Percentiles rank a stretch among this genome's conserved stretches.
phyloP scores from a whole-genome alignment of 2,797 vertebrate species.

The Sciurus vulgaris region DNA sequence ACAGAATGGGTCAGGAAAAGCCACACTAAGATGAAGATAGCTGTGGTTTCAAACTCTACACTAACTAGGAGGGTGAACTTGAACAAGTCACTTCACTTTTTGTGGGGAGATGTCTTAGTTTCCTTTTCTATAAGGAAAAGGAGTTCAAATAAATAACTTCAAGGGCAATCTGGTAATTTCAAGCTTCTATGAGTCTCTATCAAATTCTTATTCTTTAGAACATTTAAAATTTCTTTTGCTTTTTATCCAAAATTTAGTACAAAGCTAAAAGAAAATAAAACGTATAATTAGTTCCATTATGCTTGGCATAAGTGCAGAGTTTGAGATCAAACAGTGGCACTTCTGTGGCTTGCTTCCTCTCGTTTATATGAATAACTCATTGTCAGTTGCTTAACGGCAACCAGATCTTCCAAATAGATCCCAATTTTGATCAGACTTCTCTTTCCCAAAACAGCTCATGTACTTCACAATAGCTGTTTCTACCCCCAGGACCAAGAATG shows the following conservation, averaged over 20 bases:
- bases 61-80: neutral
- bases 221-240: conserved; percentile 33
- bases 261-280: conserved; percentile 61
- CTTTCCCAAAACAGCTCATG: neutral
- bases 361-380: conserved; percentile 22
- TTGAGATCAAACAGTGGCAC: neutral
- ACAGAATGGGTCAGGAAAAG: neutral
- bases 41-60: neutral
- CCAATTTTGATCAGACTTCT: neutral
- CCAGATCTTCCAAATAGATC: neutral
- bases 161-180: neutral
- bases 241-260: conserved; percentile 63
- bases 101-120: neutral
- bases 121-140: conserved; percentile 44
- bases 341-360: neutral
- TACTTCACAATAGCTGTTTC: neutral
- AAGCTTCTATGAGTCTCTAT: neutral
- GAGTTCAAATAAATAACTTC: neutral
- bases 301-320: neutral
- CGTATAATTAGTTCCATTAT: neutral
- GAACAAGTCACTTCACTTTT: neutral
- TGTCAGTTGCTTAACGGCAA: neutral
- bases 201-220: conserved; percentile 37
- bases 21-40: neutral
- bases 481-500: neutral